Conservation (phyloP, 2,113 vertebrate species). For the Silurus meridionalis region DNA sequence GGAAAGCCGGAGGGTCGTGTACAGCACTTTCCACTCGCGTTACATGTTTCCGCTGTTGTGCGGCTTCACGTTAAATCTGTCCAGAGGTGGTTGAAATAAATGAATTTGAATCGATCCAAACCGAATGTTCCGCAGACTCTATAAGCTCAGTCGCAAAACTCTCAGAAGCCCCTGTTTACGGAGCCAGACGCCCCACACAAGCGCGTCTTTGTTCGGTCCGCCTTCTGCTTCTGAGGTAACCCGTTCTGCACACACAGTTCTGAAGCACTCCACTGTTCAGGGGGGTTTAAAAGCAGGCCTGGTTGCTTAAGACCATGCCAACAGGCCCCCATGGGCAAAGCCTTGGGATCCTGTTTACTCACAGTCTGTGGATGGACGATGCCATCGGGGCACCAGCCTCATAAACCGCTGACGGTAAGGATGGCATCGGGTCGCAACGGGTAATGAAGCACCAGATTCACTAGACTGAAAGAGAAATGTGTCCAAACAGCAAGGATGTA, state of each 20-base stretch:
- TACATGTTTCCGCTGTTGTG: neutral
- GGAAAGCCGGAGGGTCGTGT: neutral
- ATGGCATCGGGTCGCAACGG: neutral
- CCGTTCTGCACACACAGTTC: neutral
- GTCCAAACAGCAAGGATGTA: neutral
- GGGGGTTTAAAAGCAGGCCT: constrained; percentile 18
- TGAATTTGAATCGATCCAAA: neutral
- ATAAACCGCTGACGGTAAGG: neutral
- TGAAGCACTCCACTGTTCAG: constrained; percentile 33
- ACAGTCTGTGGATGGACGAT: constrained; percentile 7
- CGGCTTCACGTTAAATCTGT: neutral
- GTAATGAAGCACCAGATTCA: constrained; percentile 1
- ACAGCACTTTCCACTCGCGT: neutral
- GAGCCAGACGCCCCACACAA: constrained; percentile 24
- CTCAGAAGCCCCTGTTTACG: neutral
- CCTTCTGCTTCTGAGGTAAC: constrained; percentile 33
- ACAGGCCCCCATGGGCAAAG: constrained; percentile 4
- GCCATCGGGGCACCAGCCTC: neutral
- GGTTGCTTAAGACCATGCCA: constrained; percentile 24
- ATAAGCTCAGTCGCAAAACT: neutral
- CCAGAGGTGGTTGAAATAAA: neutral
- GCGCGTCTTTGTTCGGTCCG: constrained; percentile 33
- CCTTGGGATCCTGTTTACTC: constrained; percentile 27
- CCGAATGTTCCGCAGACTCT: neutral
- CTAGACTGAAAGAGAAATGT: neutral